Evolutionary conservation across 2,113 vertebrate species (phyloP).

Genomic region (Sterna hirundo): DNA sequence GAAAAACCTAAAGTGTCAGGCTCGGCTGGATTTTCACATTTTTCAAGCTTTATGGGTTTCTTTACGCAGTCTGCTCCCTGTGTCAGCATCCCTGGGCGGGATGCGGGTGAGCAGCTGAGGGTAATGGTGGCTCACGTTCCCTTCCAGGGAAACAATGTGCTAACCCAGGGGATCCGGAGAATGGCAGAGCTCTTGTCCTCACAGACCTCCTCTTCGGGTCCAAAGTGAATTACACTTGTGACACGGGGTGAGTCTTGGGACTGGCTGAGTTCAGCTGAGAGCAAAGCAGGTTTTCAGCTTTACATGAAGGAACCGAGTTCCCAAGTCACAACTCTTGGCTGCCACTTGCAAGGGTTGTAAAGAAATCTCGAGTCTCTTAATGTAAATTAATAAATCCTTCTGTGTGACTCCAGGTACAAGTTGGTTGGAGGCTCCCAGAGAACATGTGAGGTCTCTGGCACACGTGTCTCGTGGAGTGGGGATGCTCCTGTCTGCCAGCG

Average conservation of each 20-base stretch:
- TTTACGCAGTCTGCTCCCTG: not conserved
- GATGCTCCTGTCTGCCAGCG: conserved; percentile 38
- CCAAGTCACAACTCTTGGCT: not conserved
- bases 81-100: not conserved
- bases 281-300: not conserved
- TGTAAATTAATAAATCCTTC: not conserved
- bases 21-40: not conserved
- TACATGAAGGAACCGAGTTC: not conserved
- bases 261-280: not conserved
- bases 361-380: not conserved
- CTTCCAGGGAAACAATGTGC: conserved; percentile 58
- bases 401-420: conserved; percentile 35
- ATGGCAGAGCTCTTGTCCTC: conserved; percentile 37
- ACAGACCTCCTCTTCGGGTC: conserved; percentile 28
- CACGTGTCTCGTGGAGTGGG: not conserved
- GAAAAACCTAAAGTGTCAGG: accelerated
- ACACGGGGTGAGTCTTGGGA: conserved; percentile 58
- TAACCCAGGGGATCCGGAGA: conserved; percentile 13
- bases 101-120: not conserved
- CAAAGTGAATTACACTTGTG: conserved; percentile 56
- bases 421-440: conserved; percentile 31
- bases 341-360: not conserved
- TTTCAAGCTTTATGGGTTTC: not conserved
- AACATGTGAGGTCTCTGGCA: conserved; percentile 35
- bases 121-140: not conserved